These are phyloP conservation scores for Pseudocheirus occidentalis DNA, from an alignment of 2,797 vertebrate genomes.

Conservation along the genomic window DNA sequence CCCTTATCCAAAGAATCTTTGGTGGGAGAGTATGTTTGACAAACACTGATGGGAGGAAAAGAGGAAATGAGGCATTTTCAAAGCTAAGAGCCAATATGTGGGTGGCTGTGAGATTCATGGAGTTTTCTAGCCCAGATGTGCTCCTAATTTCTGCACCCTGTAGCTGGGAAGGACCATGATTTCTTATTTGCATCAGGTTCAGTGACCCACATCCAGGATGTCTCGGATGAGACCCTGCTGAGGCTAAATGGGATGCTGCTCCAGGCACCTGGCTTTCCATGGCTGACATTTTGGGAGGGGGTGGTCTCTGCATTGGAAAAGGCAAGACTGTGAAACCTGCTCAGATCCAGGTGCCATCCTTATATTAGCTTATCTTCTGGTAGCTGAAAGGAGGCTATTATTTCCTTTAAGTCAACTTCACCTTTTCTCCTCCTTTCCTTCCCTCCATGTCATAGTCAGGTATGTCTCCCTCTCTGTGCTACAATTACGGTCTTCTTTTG, in stretches of 20 bases:
- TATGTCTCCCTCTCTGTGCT: background rate
- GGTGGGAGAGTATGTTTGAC: background rate
- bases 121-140: background rate
- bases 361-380: slow-evolving; percentile 7
- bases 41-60: background rate
- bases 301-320: background rate
- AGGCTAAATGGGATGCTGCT: background rate
- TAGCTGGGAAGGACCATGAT: background rate
- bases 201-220: background rate
- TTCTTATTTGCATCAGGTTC: background rate
- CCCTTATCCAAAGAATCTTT: background rate
- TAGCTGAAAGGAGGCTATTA: slow-evolving; percentile 22
- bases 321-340: background rate
- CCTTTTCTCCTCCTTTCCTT: background rate
- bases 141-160: background rate
- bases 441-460: background rate
- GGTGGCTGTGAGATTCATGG: background rate
- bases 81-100: background rate
- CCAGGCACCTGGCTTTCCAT: background rate
- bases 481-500: background rate
- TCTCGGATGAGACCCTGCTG: background rate
- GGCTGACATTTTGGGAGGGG: background rate
- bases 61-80: background rate
- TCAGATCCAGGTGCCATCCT: background rate
- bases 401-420: background rate